A percentile compares a stretch with the other conserved stretches of the same genome.
These are phyloP conservation scores for Trachurus trachurus DNA, from an alignment of 2,797 vertebrate species.

Conservation along the genomic window DNA sequence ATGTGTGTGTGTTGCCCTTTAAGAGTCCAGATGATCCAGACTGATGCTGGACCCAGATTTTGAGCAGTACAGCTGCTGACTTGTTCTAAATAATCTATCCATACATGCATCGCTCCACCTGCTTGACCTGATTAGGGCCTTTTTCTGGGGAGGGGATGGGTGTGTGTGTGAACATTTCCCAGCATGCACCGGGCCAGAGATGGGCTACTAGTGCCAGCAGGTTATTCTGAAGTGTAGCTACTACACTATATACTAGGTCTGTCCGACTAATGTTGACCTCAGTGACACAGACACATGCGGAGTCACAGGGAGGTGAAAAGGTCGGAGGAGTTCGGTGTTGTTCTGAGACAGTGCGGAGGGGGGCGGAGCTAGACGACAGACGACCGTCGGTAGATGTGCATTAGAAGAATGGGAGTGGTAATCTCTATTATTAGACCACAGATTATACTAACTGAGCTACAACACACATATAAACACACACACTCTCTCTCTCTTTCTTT, in stretches of 20 bases:
- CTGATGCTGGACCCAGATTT: not conserved
- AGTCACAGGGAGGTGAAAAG: slow-evolving; percentile 24
- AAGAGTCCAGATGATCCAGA: too few species aligned
- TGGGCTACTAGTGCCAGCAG: not conserved
- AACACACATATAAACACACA: slow-evolving; percentile 44
- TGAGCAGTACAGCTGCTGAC: not conserved
- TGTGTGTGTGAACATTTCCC: not conserved
- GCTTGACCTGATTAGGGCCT: not conserved
- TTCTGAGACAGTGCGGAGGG: slow-evolving; percentile 3
- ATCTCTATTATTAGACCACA: slow-evolving; percentile 74
- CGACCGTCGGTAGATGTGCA: slow-evolving; percentile 46
- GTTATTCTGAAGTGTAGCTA: not conserved
- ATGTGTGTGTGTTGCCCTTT: too few species aligned
- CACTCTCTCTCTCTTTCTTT: too few species aligned
- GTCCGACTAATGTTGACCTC: not conserved
- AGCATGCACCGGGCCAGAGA: not conserved
- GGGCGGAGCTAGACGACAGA: slow-evolving; percentile 43
- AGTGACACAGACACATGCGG: not conserved
- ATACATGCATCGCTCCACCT: not conserved
- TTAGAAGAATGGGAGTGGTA: slow-evolving; percentile 62
- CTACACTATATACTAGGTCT: not conserved
- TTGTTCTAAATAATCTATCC: not conserved
- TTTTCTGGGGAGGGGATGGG: too few species aligned
- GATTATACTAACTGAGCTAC: slow-evolving; percentile 67
- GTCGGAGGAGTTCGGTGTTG: slow-evolving; percentile 30